Evolutionary conservation across 2,797 vertebrate genomes (phyloP).

Genomic region (Enteromius anoplus): DNA sequence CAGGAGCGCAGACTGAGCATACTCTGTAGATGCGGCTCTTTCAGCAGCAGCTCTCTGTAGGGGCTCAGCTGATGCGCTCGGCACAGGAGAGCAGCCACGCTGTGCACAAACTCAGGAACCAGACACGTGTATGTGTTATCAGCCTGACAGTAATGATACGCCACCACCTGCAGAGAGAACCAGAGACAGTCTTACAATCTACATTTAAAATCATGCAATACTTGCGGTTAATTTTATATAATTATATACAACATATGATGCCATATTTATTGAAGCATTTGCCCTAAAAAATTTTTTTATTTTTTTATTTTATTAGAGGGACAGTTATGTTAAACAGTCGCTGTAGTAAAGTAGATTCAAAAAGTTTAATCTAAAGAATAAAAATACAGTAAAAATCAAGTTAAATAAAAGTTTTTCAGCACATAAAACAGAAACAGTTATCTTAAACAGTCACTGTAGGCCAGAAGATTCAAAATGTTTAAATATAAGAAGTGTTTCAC

Average conservation of each 20-base stretch:
- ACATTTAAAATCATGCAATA: constrained; percentile 1
- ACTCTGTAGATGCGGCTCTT: constrained; percentile 91
- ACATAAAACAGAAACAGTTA: not conserved
- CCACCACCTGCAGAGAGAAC: constrained; percentile 85
- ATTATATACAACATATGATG: not conserved
- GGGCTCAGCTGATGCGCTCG: constrained; percentile 85
- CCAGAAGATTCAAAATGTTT: no score
- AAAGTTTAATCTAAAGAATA: not conserved
- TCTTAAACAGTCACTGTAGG: no score
- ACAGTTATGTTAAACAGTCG: not conserved
- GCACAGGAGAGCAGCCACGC: constrained; percentile 91
- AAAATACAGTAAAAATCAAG: not conserved
- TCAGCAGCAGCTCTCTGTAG: constrained; percentile 90
- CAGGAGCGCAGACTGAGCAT: constrained; percentile 96
- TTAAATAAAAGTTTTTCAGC: not conserved
- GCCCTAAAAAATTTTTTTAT: not conserved
- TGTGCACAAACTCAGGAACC: constrained; percentile 97
- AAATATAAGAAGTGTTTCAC: no score
- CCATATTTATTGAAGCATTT: no score
- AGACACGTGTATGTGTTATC: constrained; percentile 98
- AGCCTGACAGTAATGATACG: constrained; percentile 98
- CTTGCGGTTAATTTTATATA: not conserved
- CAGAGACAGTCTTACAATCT: not conserved
- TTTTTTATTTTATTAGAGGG: no score
- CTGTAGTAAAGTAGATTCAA: not conserved